Percentiles rank a stretch among this genome's conserved stretches.
phyloP scores from a whole-genome alignment of 1,140 invertebrate species.

The Cyclina sinensis region DNA sequence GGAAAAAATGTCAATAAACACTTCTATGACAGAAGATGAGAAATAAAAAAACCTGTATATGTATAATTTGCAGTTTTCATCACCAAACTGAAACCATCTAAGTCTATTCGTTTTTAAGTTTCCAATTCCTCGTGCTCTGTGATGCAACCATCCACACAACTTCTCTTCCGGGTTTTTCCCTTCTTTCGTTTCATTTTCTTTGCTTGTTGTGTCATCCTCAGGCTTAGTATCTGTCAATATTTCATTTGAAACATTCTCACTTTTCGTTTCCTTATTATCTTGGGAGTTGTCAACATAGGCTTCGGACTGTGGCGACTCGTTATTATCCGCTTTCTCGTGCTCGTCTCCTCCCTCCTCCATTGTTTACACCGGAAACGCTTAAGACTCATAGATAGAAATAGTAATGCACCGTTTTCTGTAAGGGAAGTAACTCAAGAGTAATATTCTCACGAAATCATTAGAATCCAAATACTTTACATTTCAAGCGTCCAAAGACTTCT shows the following conservation, averaged over 20 bases:
- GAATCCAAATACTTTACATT: no score
- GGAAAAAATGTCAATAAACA: no score
- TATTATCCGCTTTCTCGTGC: neutral
- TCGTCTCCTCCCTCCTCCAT: conserved; percentile 51
- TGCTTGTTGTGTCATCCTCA: neutral
- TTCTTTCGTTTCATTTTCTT: neutral
- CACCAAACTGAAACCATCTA: conserved; percentile 85
- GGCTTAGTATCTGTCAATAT: neutral
- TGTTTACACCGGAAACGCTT: conserved; percentile 61
- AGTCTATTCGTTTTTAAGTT: conserved; percentile 80
- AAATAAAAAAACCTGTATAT: no score
- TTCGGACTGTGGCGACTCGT: neutral
- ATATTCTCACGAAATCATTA: no score
- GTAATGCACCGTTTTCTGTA: no score
- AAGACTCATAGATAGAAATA: no score
- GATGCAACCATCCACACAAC: conserved; percentile 54
- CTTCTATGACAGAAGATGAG: no score
- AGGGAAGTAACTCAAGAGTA: no score
- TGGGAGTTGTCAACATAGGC: conserved; percentile 4
- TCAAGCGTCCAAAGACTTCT: no score
- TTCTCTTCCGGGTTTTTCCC: conserved; percentile 57
- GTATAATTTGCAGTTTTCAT: conserved; percentile 84
- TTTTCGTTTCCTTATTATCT: neutral
- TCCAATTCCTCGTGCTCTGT: conserved; percentile 53
- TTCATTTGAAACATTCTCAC: neutral